phyloP scores from a whole-genome alignment of 2,113 vertebrate species.

The Perccottus glenii region DNA sequence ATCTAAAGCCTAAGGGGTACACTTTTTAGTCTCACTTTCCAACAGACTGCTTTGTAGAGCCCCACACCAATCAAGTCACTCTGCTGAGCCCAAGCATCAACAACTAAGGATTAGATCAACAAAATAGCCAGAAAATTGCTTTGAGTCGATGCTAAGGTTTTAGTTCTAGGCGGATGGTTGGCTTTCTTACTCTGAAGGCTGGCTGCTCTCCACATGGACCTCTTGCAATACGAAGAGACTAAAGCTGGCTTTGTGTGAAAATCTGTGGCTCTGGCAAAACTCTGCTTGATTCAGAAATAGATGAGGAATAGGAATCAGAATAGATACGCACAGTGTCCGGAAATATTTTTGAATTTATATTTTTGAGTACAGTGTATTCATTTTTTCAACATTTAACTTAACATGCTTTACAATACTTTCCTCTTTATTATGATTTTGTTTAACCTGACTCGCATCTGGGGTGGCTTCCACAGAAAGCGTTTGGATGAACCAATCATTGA shows the following conservation, averaged over 20 bases:
- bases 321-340: slow-evolving; percentile 27
- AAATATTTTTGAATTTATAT: slow-evolving; percentile 35
- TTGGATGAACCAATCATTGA: too few species aligned
- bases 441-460: too few species aligned
- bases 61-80: slow-evolving; percentile 32
- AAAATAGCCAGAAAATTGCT: slow-evolving; percentile 82
- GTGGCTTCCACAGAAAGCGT: too few species aligned
- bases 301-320: slow-evolving; percentile 50
- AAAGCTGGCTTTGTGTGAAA: slow-evolving; percentile 65
- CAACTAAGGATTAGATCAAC: slow-evolving; percentile 76
- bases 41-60: slow-evolving; percentile 17
- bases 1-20: slow-evolving; percentile 44
- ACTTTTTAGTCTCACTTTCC: slow-evolving; percentile 16
- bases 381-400: slow-evolving; percentile 32
- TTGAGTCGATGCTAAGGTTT: slow-evolving; percentile 75
- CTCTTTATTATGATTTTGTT: too few species aligned
- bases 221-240: slow-evolving; percentile 52
- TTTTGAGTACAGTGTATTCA: slow-evolving; percentile 15
- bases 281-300: slow-evolving; percentile 39
- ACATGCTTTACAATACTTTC: too few species aligned
- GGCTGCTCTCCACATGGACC: slow-evolving; percentile 75
- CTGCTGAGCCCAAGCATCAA: slow-evolving; percentile 57
- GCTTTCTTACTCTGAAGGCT: slow-evolving; percentile 73
- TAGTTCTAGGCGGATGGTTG: slow-evolving; percentile 77
- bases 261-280: slow-evolving; percentile 54